These are phyloP conservation scores for Epinotia nisella DNA, from an alignment of 2,888 invertebrate species.

Conservation along the genomic window DNA sequence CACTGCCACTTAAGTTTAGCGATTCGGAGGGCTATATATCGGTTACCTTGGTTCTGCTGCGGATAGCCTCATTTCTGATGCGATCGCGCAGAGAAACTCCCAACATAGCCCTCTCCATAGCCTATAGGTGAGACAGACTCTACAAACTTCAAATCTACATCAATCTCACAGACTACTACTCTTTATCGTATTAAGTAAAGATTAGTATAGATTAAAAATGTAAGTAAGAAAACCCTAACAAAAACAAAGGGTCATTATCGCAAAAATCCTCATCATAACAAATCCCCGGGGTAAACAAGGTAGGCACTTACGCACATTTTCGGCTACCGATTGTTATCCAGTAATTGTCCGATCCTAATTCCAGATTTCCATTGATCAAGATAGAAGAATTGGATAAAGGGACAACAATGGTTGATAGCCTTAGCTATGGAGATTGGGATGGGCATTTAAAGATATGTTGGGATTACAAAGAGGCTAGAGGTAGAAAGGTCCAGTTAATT, in stretches of 20 bases:
- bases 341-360: conserved; percentile 40
- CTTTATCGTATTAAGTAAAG: no score
- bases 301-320: conserved; percentile 38
- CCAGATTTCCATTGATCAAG: conserved; percentile 39
- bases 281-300: conserved; percentile 31
- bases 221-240: no score
- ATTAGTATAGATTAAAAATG: no score
- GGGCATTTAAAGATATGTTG: conserved; percentile 21
- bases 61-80: no score
- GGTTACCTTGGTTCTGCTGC: no score
- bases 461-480: background rate
- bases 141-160: no score
- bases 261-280: conserved; percentile 31
- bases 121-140: no score
- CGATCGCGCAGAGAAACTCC: no score
- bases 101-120: no score
- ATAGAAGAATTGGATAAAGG: conserved; percentile 25
- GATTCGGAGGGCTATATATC: no score
- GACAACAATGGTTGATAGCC: conserved; percentile 31
- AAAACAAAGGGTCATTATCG: background rate
- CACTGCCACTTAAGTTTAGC: no score
- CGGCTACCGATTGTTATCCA: conserved; percentile 31
- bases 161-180: no score
- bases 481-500: background rate
- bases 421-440: conserved; percentile 22